Percentiles rank a stretch among this genome's conserved stretches.
Conservation (phyloP, 2,888 invertebrate species). For the Caenorhabditis zanzibari region DNA sequence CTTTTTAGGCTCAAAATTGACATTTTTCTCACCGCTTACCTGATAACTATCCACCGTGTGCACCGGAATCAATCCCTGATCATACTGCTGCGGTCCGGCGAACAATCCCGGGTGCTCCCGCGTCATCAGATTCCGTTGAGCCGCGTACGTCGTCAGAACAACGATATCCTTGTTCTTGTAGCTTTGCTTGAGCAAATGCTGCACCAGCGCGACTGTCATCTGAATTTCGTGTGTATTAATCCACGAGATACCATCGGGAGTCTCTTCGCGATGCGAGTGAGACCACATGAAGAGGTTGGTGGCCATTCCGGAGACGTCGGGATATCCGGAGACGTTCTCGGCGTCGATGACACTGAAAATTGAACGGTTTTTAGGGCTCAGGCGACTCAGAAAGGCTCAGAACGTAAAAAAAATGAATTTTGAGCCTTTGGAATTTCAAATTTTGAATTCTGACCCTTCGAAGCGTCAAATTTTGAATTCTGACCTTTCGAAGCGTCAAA, state of each 20-base stretch:
- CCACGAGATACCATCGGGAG: slow-evolving; percentile 42
- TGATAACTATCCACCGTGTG: slow-evolving; percentile 75
- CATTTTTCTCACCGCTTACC: too few relatives aligned
- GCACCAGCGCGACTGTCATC: slow-evolving; percentile 85
- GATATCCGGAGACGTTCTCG: slow-evolving; percentile 86
- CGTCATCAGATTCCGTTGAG: slow-evolving; percentile 86
- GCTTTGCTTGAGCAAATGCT: slow-evolving; percentile 74
- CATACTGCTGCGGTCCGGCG: background rate
- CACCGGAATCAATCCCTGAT: slow-evolving; percentile 49
- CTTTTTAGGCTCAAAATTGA: too few relatives aligned
- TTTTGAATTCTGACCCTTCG: too few relatives aligned
- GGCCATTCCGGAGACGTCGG: slow-evolving; percentile 87
- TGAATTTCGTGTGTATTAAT: slow-evolving; percentile 73
- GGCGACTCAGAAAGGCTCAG: too few relatives aligned
- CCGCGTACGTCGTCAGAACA: slow-evolving; percentile 89
- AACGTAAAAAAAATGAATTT: too few relatives aligned
- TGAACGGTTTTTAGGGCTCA: background rate
- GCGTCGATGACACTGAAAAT: slow-evolving; percentile 73
- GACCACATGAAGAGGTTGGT: slow-evolving; percentile 87
- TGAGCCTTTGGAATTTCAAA: too few relatives aligned
- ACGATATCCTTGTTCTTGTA: slow-evolving; percentile 86
- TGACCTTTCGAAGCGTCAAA: too few relatives aligned
- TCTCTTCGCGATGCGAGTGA: slow-evolving; percentile 61
- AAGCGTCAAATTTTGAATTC: too few relatives aligned
- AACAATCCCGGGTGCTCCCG: background rate